Evolutionary conservation across 2,113 vertebrate species (phyloP).

Genomic region (Chamaetylas fuelleborni): DNA sequence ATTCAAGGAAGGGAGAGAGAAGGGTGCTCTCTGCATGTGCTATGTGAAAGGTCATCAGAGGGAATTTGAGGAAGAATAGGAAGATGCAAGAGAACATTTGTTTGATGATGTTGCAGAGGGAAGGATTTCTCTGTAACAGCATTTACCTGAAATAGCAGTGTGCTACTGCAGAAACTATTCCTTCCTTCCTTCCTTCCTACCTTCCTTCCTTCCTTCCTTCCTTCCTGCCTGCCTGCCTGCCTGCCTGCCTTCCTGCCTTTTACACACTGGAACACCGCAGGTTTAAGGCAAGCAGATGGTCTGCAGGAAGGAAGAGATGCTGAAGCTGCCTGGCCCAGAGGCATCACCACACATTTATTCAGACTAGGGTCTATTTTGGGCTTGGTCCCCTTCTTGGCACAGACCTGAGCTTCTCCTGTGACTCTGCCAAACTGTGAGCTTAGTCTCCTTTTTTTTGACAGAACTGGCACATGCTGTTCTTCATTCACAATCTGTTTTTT

Average conservation of each 20-base stretch:
- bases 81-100: neutral
- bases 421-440: constrained; percentile 15
- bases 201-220: no score
- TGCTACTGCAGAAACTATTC: neutral
- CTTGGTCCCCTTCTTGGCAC: constrained; percentile 28
- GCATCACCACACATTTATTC: neutral
- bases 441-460: constrained; percentile 10
- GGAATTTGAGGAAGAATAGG: neutral
- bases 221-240: no score
- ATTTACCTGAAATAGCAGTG: neutral
- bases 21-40: neutral
- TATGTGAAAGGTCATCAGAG: neutral
- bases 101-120: neutral
- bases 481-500: constrained; percentile 53
- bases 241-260: no score
- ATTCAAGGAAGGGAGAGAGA: neutral
- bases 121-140: neutral
- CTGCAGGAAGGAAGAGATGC: neutral
- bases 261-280: neutral
- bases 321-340: neutral
- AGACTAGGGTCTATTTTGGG: constrained; percentile 34
- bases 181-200: no score
- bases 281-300: constrained; percentile 5
- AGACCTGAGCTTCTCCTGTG: neutral
- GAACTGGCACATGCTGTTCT: constrained; percentile 47